Conservation (phyloP, 2,888 invertebrate species). For the Ctenicera cuprea region DNA sequence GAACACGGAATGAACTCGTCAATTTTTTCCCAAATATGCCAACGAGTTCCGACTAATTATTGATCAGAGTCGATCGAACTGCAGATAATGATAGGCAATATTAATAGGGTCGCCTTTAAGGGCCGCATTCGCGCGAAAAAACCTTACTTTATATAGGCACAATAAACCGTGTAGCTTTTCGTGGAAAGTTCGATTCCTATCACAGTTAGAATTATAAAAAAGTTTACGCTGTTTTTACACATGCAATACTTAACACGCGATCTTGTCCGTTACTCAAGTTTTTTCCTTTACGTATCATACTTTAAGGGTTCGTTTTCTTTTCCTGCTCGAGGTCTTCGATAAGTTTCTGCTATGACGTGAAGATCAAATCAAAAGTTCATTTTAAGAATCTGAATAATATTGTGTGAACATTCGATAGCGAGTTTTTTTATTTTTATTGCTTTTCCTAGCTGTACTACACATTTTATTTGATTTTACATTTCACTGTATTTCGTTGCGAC, state of each 20-base stretch:
- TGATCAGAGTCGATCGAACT: conserved; percentile 53
- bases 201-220: conserved; percentile 67
- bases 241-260: conserved; percentile 69
- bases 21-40: conserved; percentile 43
- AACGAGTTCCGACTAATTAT: conserved; percentile 49
- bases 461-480: conserved; percentile 46
- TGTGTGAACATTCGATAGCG: conserved; percentile 53
- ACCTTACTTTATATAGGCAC: conserved; percentile 51
- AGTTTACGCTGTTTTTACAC: conserved; percentile 71
- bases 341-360: conserved; percentile 24
- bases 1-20: conserved; percentile 38
- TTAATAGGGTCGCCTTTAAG: conserved; percentile 59
- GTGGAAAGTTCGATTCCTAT: conserved; percentile 68
- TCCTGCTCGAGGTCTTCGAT: neutral
- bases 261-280: conserved; percentile 46
- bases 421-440: conserved; percentile 51
- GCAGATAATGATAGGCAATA: conserved; percentile 60
- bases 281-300: conserved; percentile 43
- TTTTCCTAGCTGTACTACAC: conserved; percentile 43
- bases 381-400: conserved; percentile 52
- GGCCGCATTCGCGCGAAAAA: conserved; percentile 54
- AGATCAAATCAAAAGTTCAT: neutral
- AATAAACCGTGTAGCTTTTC: conserved; percentile 65
- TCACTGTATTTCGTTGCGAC: conserved; percentile 3
- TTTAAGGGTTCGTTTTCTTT: conserved; percentile 19